Base-by-base conservation (phyloP, 1,140 invertebrate species). In the Pseudomyrmex sp. region DNA sequence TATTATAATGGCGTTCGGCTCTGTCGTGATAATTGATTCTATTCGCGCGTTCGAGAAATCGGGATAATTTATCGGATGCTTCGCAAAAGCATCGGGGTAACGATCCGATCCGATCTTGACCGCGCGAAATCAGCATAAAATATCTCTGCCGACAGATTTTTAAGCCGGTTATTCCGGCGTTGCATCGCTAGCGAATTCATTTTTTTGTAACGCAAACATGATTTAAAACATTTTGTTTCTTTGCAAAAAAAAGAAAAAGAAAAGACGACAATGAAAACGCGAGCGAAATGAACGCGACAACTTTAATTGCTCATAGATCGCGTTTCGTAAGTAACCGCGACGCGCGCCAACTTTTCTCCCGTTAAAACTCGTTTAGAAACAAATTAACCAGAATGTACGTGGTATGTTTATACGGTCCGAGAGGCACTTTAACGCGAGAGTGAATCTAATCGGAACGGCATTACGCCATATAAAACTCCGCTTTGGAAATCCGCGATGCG, bases 381-480 rank as follows among this genome's bases (percentile, higher is more conserved):
- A 54, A 80, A 87, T 88, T 87, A 88, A 87, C 48, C 70, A 58
- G 83, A 83, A 88, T 84, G 83, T 88, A 84, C 86, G 79, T 75
- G 5, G 85, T 77, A 84, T 80, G 86, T 87, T 88, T 83, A 87
- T 69, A 35, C 35, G 7, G 23, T 66, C 44, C 77, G 56, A 18
- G 82, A 65, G 62, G 82, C 79, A 75, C 85, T 82, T 88, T 88
- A 88, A 88, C 74, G 62, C 82, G 26, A 26, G 52, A 35, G 74
- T 69, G 56, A 75, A 69, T 84, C 82, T 87, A 87, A 87, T 87
- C 82, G 56, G 86, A 82, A 84, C 74, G 85, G 59, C 68, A 87
- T 88, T 88, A 88, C 83, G 59, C 58, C 56, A 26, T 26, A 65
- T 72, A 87, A 87, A 88, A 87, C 84, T 87, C 58, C 80, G 80